Conservation (phyloP, 1,140 invertebrate genomes). For the Nephila pilipes region DNA sequence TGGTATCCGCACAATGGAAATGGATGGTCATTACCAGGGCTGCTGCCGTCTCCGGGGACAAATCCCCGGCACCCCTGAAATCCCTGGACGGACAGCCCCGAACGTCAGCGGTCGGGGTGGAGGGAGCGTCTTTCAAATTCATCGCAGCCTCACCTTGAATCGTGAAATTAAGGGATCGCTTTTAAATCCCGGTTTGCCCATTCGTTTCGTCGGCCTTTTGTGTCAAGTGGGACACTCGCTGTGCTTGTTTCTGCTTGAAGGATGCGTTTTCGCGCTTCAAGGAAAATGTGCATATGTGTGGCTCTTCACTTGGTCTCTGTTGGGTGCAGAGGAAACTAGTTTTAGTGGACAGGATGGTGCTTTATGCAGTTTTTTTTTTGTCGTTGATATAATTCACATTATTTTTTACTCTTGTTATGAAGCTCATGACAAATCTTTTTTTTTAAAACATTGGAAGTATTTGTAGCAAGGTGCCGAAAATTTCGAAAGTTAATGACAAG, state of each 20-base stretch:
- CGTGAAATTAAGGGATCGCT: slow-evolving; percentile 3
- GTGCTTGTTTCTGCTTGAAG: neutral
- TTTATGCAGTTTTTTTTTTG: no score
- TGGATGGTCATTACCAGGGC: slow-evolving; percentile 75
- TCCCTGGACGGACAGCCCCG: slow-evolving; percentile 49
- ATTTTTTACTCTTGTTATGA: no score
- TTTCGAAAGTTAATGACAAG: no score
- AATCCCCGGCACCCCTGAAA: slow-evolving; percentile 62
- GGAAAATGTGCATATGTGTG: no score
- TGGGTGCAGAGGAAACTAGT: no score
- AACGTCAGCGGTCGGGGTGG: neutral
- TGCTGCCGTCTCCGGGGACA: slow-evolving; percentile 59
- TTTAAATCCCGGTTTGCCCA: slow-evolving; percentile 18
- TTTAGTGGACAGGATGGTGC: no score
- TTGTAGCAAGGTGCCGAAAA: no score
- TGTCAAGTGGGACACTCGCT: neutral
- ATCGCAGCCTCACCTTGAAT: slow-evolving; percentile 12
- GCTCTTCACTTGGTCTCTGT: no score
- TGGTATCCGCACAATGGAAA: slow-evolving; percentile 74
- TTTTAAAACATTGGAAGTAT: no score
- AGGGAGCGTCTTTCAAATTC: slow-evolving; percentile 57
- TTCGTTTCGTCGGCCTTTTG: slow-evolving; percentile 10
- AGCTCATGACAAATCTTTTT: no score
- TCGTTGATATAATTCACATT: no score
- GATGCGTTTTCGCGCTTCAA: neutral